These are phyloP conservation scores for Phrynocephalus guinanensis DNA, from an alignment of 2,797 vertebrate genomes.

Conservation along the genomic window DNA sequence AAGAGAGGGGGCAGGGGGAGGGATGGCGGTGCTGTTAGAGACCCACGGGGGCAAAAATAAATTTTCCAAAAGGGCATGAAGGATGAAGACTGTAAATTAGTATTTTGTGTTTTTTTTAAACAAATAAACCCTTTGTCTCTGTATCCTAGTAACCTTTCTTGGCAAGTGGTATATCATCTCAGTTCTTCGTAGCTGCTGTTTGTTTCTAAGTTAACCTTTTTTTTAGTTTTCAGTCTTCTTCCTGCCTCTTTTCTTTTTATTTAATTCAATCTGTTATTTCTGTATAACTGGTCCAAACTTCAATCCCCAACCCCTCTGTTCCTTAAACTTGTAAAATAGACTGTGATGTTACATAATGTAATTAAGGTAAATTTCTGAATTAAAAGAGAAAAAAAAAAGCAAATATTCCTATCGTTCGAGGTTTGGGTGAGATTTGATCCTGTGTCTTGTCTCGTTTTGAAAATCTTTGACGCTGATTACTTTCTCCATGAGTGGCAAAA, in stretches of 20 bases:
- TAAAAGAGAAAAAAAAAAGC: slow-evolving; percentile 68
- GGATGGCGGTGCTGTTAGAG: slow-evolving; percentile 44
- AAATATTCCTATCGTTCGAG: slow-evolving; percentile 74
- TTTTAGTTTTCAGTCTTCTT: slow-evolving; percentile 59
- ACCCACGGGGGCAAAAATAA: slow-evolving; percentile 23
- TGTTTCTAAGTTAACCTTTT: slow-evolving; percentile 56
- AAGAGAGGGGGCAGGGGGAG: neutral
- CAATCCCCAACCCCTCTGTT: slow-evolving; percentile 50
- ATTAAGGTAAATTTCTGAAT: slow-evolving; percentile 79
- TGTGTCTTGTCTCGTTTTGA: slow-evolving; percentile 26
- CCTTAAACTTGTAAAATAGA: slow-evolving; percentile 83
- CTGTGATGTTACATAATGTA: slow-evolving; percentile 79
- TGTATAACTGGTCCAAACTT: slow-evolving; percentile 71
- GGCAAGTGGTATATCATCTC: neutral
- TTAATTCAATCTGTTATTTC: slow-evolving; percentile 47
- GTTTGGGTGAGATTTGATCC: slow-evolving; percentile 58
- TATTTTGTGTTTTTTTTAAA: slow-evolving; percentile 15
- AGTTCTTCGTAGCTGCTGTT: neutral
- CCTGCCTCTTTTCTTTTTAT: slow-evolving; percentile 60
- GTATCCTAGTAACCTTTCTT: slow-evolving; percentile 44
- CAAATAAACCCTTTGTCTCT: slow-evolving; percentile 63
- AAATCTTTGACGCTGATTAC: too few species aligned
- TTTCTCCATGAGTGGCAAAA: rapidly evolving
- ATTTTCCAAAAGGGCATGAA: slow-evolving; percentile 31
- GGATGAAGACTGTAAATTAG: slow-evolving; percentile 64